Evolutionary conservation across 2,888 invertebrate species (phyloP).

Genomic region (Antheraea yamamai): DNA sequence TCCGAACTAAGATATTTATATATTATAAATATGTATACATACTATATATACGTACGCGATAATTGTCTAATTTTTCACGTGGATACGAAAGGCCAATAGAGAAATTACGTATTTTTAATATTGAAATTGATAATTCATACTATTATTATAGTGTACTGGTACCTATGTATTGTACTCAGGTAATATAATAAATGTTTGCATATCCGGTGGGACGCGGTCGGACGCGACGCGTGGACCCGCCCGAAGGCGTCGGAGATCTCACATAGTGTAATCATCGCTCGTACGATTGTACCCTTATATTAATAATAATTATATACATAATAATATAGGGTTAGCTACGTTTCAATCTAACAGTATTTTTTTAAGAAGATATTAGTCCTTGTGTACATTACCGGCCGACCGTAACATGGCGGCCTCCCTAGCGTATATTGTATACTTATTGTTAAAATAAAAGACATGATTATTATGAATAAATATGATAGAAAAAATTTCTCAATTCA

Average conservation of each 20-base stretch:
- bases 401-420: conserved; percentile 68
- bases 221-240: conserved; percentile 71
- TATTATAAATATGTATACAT: conserved; percentile 79
- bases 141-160: conserved; percentile 70
- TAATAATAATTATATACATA: conserved; percentile 74
- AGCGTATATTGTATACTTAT: conserved; percentile 78
- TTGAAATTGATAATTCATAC: conserved; percentile 79
- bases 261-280: conserved; percentile 79
- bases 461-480: conserved; percentile 69
- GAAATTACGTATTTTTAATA: conserved; percentile 82
- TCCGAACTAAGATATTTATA: conserved; percentile 79
- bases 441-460: conserved; percentile 78
- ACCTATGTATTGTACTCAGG: conserved; percentile 63
- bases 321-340: conserved; percentile 77
- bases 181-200: conserved; percentile 73
- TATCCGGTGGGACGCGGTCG: conserved; percentile 78
- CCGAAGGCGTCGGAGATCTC: conserved; percentile 79
- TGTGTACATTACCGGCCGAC: conserved; percentile 75
- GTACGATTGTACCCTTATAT: conserved; percentile 78
- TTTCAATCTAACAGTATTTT: conserved; percentile 83
- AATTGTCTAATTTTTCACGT: conserved; percentile 78
- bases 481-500: conserved; percentile 79
- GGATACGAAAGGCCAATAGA: conserved; percentile 79
- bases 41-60: conserved; percentile 79
- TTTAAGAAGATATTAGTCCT: conserved; percentile 83